Conservation (phyloP, 2,113 vertebrate genomes). For the Muntiacus reevesi region DNA sequence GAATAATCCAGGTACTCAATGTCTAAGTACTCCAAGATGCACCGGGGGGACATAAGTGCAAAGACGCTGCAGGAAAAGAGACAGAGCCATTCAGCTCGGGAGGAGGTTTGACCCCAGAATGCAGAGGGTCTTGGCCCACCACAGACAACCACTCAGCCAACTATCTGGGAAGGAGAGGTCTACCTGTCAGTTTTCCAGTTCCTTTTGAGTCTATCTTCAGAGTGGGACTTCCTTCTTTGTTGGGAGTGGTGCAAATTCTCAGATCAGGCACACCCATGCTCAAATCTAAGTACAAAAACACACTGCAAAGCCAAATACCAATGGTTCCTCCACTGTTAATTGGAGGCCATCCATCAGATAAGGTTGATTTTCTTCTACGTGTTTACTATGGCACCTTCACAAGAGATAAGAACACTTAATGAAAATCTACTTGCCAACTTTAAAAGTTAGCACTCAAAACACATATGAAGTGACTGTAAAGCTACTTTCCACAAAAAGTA, state of each 20-base stretch:
- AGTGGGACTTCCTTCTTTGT: slow-evolving; percentile 58
- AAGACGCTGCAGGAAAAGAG: neutral
- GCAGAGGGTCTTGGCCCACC: neutral
- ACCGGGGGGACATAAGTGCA: neutral
- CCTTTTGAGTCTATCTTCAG: slow-evolving; percentile 37
- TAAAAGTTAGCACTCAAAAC: slow-evolving; percentile 11
- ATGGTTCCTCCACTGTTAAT: neutral
- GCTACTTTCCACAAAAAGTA: slow-evolving; percentile 20
- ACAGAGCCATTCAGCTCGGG: rapidly evolving
- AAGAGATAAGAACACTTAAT: slow-evolving; percentile 19
- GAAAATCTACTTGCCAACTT: slow-evolving; percentile 21
- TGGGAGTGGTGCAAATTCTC: slow-evolving; percentile 57
- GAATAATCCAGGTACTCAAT: neutral
- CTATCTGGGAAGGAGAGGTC: neutral
- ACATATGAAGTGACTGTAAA: neutral
- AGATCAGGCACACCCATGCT: slow-evolving; percentile 59
- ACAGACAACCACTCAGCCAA: neutral
- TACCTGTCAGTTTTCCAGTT: slow-evolving; percentile 18
- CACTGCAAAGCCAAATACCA: slow-evolving; percentile 44
- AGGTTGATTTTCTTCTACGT: slow-evolving; percentile 42
- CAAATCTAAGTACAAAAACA: slow-evolving; percentile 61
- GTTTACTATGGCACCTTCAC: slow-evolving; percentile 28
- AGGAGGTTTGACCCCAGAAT: neutral
- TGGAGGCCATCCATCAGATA: slow-evolving; percentile 28
- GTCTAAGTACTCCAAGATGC: neutral